Percentiles rank a stretch among this genome's conserved stretches.
These are phyloP conservation scores for Grammomys dolichurus DNA, from an alignment of 2,113 vertebrate genomes.

Conservation along the genomic window DNA sequence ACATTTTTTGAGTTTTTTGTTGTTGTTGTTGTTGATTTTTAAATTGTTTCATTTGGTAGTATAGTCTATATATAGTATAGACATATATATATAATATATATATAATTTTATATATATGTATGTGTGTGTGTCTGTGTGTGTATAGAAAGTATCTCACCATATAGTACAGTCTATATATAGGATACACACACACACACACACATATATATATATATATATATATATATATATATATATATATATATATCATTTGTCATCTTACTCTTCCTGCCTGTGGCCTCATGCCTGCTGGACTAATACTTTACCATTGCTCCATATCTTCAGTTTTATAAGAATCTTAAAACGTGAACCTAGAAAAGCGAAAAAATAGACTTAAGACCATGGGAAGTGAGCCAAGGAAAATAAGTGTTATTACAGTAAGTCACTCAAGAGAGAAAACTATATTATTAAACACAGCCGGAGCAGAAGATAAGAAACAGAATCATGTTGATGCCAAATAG, in stretches of 20 bases:
- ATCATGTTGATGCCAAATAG: not conserved
- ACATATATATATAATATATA: too few relatives aligned
- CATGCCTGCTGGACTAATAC: not conserved
- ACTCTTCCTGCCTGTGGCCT: not conserved
- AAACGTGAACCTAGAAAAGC: not conserved
- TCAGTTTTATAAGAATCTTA: not conserved
- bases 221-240: not conserved
- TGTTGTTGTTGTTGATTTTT: not conserved
- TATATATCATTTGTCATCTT: not conserved
- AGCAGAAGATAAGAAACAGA: not conserved
- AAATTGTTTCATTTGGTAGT: not conserved
- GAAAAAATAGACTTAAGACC: not conserved
- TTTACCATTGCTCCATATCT: not conserved
- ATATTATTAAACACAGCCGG: not conserved
- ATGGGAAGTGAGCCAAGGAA: not conserved
- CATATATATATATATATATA: too few relatives aligned
- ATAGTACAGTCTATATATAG: not conserved
- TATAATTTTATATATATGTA: not conserved
- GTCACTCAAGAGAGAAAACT: not conserved
- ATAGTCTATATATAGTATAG: not conserved
- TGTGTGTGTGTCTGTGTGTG: too few relatives aligned
- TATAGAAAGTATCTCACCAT: too few relatives aligned
- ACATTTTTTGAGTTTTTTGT: not conserved
- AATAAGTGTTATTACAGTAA: not conserved
- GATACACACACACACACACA: too few relatives aligned